Evolutionary conservation across 2,888 invertebrate species (phyloP), one percentile per base, ranked within the genome.

Genomic region (Stratiomys singularior): DNA sequence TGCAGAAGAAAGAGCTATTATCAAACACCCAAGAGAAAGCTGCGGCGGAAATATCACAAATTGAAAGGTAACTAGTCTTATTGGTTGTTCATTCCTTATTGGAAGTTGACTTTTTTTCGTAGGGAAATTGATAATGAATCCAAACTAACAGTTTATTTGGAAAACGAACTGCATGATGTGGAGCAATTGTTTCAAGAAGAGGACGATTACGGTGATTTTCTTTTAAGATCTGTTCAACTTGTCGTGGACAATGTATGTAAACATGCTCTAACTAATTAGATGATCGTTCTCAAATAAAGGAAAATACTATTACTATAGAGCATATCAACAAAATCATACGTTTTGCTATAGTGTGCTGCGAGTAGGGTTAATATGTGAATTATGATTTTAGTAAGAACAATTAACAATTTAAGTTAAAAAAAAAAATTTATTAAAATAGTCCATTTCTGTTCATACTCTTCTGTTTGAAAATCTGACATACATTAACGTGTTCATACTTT

Each of bases 1-100:
- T 23, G 1, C n/a, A 30, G 21, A 79, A 77, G 13, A 52, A 58
- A 27, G 37, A 30, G 9, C 37, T 27, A 11, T 47, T 79, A 11
- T 7, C 44, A 0, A 18, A 30, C 25, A 28, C n/a, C 15, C n/a
- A 52, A 11, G 60, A 28, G 64, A 15, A 66, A 15, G 13, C 63
- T 0, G 76, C 69, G 9, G 7, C 72, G 1, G 27, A 66, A 28
- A 44, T 52, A 4, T 11, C 21, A 3, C 13, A 79, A 23, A 23
- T 64, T 30, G 15, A 27, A 13, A 60, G 18, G 78, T 79, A 74
- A 27, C 56, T 23, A 13, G 30, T 11, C 4, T n/a, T 13, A 25
- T 44, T 7, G 15, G 21, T n/a, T n/a, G 0, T 37, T 21, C n/a
- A 21, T 4, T 13, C 15, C 13, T 37, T 1, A 28, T 30, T 30